A percentile compares a stretch with the other conserved stretches of the same genome.
phyloP scores from a whole-genome alignment of 2,888 invertebrate genomes.

The Periphyllus acericola region DNA sequence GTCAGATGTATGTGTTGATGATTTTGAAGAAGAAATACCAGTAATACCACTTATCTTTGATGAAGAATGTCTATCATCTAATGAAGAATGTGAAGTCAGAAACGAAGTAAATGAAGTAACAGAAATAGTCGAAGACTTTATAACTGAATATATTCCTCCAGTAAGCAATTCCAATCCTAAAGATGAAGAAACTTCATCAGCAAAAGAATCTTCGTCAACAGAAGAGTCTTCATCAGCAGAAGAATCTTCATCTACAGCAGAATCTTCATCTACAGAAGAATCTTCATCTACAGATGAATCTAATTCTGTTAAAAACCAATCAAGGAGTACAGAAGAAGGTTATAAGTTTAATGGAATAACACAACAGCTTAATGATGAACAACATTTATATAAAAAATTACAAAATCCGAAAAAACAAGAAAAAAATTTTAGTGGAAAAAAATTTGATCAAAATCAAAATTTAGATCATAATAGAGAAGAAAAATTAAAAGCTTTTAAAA shows the following conservation, averaged over 20 bases:
- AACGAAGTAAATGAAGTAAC: not conserved
- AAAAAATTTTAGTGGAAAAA: no score
- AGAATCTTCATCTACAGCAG: not conserved
- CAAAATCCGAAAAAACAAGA: no score
- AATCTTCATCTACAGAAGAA: not conserved
- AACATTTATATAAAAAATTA: not conserved
- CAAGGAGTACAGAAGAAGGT: not conserved
- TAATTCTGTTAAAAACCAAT: not conserved
- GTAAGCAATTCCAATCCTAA: not conserved
- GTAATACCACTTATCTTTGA: no score
- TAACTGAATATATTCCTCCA: not conserved
- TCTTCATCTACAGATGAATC: not conserved
- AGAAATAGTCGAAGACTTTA: constrained; percentile 27
- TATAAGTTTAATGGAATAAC: not conserved
- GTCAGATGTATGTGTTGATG: not conserved
- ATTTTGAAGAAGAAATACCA: not conserved
- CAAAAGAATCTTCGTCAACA: not conserved
- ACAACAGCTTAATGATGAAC: not conserved
- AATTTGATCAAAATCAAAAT: not conserved
- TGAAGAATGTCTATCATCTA: not conserved
- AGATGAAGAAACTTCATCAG: not conserved
- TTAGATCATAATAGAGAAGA: not conserved
- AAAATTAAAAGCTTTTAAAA: not conserved
- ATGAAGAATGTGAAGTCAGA: not conserved
- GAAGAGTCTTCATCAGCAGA: not conserved